phyloP scores from a whole-genome alignment of 2,797 vertebrate genomes.

The Anguilla pacifica region DNA sequence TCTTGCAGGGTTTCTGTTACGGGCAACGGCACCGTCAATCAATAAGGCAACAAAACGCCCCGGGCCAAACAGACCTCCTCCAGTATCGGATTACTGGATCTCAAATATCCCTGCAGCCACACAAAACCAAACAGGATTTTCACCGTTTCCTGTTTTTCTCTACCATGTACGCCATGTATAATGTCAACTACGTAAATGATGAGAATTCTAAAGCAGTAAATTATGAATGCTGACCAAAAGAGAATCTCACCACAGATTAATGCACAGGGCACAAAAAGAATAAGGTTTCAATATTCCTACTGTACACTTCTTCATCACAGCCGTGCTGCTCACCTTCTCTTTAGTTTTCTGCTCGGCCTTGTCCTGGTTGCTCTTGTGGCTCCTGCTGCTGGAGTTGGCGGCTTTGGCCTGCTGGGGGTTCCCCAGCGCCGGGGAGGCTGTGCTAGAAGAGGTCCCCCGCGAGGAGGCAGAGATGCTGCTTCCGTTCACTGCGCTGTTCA shows the following conservation, averaged over 20 bases:
- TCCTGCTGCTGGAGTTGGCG: slow-evolving; percentile 72
- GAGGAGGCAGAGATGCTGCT: slow-evolving; percentile 76
- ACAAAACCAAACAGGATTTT: neutral
- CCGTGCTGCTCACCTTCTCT: slow-evolving; percentile 82
- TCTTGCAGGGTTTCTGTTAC: slow-evolving; percentile 79
- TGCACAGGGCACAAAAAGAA: neutral
- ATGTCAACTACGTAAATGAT: neutral
- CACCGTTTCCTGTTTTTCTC: neutral
- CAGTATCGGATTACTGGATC: neutral
- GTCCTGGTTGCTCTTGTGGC: slow-evolving; percentile 77
- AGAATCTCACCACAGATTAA: neutral
- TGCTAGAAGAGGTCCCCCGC: slow-evolving; percentile 76
- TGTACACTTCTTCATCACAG: neutral
- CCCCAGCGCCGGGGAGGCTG: slow-evolving; percentile 71
- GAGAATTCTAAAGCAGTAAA: neutral
- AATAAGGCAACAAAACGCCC: slow-evolving; percentile 7
- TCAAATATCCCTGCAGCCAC: neutral
- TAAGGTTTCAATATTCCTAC: neutral
- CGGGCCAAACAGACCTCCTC: neutral
- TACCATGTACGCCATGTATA: neutral
- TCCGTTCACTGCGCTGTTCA: slow-evolving; percentile 93
- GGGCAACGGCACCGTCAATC: neutral
- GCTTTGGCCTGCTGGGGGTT: slow-evolving; percentile 76
- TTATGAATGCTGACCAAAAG: neutral
- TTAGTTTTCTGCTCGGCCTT: slow-evolving; percentile 82